Base-by-base conservation (phyloP, 2,113 vertebrate genomes). In the Pituophis catenifer region DNA sequence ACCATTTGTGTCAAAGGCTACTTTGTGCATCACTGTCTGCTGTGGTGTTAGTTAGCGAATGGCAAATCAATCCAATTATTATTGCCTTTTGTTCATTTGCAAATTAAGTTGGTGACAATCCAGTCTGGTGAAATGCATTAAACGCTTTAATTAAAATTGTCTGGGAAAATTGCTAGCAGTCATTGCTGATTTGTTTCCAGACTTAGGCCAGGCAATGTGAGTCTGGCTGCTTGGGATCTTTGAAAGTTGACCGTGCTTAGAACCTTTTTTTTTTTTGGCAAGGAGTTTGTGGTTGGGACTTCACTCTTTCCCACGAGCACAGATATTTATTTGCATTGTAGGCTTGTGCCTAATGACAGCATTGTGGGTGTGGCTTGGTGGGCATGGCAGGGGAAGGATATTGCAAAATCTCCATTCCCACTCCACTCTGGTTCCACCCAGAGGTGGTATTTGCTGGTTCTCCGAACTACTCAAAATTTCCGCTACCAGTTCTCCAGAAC, bases 1-100 rank as follows among this genome's bases (percentile, higher is more conserved):
- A 54, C 11, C 33, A 21, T 15, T 8, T 0, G 2, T 5, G 3
- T 33, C 11, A 8, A 0, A 0, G 1, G 4, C 0, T 1, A 0
- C 44, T 70, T 55, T 24, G 5, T 53, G 44, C 44, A 55, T 21
- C 9, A 48, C 29, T 33, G 70, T 1, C 0, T 6, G 19, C 89
- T 89, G 5, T 93, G 10, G 29, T 52, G n/a, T 17, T 54, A 13
- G 0, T 11, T 12, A 44, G 17, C 11, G 86, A 29, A 24, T 0
- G 13, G 44, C 55, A 88, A 86, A 24, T 52, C 21, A 29, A 86
- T 8, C 89, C 89, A 70, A 19, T 11, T 90, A 89, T 62, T 58
- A 86, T 52, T 55, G 48, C 2, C 11, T 9, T 6, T 1, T 19
- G 24, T 92, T 92, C 89, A 23, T 93, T 93, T 90, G 26, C 33